phyloP scores from a whole-genome alignment of 2,888 invertebrate genomes.

The Nemotelus pantherinus region DNA sequence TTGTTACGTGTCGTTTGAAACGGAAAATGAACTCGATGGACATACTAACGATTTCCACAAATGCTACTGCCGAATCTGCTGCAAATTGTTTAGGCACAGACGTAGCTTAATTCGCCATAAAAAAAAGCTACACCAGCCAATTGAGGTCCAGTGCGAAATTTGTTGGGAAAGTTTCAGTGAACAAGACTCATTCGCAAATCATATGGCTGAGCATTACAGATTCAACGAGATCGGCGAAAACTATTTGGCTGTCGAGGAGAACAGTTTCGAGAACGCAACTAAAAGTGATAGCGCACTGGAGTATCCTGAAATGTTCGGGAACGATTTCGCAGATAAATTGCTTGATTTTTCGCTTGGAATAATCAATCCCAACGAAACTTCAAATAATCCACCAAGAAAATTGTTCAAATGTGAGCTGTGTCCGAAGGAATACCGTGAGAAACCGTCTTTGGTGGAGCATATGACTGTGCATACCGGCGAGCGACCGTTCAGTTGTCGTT shows the following conservation, averaged over 20 bases:
- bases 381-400: too few species aligned
- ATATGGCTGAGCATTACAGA: slow-evolving; percentile 3
- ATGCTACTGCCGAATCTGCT: slow-evolving; percentile 1
- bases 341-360: too few species aligned
- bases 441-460: slow-evolving; percentile 1
- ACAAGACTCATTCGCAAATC: neutral
- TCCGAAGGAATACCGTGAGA: slow-evolving; percentile 11
- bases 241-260: slow-evolving; percentile 1
- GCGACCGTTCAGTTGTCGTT: neutral
- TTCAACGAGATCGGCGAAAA: neutral
- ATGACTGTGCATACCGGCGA: slow-evolving; percentile 8
- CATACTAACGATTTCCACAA: neutral
- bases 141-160: neutral
- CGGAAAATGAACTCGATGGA: neutral
- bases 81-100: neutral
- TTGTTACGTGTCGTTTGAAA: neutral
- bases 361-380: too few species aligned
- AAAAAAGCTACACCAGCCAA: neutral
- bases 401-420: slow-evolving; percentile 4
- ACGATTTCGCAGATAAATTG: too few species aligned
- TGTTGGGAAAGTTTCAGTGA: neutral
- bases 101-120: slow-evolving; percentile 1
- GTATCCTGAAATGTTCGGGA: neutral
- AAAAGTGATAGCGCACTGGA: neutral
- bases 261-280: neutral